Base-by-base conservation (phyloP, 2,888 invertebrate genomes). In the Brachyptera putata region DNA sequence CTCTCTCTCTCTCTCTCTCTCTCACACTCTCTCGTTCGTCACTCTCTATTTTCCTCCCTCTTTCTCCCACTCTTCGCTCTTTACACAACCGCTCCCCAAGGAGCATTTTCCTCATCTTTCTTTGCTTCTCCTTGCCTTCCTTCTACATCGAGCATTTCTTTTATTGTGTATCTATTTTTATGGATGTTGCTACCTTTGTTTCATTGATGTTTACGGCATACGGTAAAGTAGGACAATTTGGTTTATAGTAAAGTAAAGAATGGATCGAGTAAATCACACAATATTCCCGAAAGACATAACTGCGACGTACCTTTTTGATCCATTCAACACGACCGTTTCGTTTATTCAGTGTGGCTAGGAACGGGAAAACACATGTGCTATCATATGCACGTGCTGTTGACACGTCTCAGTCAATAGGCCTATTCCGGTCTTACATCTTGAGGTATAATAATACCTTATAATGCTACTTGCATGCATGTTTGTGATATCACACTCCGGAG, bases 21-120 rank as follows among this genome's bases (percentile, higher is more conserved):
- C n/a, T n/a, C n/a, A n/a, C 50, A 57, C 53, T 57, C 53, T 41
- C 57, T 53, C 56, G 11, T 37, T 36, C 50, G 57, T 57, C 49
- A 49, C 49, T 50, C 61, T 57, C 53, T 50, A 57, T 48, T 46
- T 18, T 14, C 39, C 39, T 18, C 30, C 41, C 26, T 14, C 39
- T n/a, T 41, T n/a, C n/a, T n/a, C n/a, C n/a, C 24, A 24, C 43
- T 46, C 21, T 56, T 37, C 30, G 21, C 49, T 61, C 24, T 57
- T 25, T 61, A n/a, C 50, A 46, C 39, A 26, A 50, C 41, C 53
- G n/a, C n/a, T 43, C 43, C 62, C 58, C 48, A 36, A 60, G 62
- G 62, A 53, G 34, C 53, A 36, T 53, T 53, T 53, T 22, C 21
- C 18, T 22, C 36, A 53, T 34, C 53, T 53, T 34, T 16, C 34